Evolutionary conservation across 2,888 invertebrate genomes (phyloP).

Genomic region (Dolomedes plantarius): DNA sequence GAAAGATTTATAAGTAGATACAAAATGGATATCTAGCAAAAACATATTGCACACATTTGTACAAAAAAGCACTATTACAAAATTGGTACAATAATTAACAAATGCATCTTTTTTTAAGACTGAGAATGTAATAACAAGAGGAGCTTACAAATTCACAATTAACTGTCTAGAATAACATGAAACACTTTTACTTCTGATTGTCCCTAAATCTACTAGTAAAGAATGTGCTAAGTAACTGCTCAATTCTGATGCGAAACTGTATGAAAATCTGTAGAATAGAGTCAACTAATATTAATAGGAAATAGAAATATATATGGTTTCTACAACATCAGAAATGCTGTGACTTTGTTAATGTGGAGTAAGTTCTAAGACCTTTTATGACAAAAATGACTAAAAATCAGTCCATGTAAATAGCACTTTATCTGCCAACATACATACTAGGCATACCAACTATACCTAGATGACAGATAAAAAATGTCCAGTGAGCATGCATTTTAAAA

Average conservation of each 20-base stretch:
- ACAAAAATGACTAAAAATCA: slow-evolving; percentile 35
- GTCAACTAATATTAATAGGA: slow-evolving; percentile 45
- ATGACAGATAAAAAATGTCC: slow-evolving; percentile 36
- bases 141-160: slow-evolving; percentile 36
- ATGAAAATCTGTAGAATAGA: slow-evolving; percentile 26
- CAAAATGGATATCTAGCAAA: slow-evolving; percentile 30
- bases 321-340: slow-evolving; percentile 45
- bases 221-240: slow-evolving; percentile 49
- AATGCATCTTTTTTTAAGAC: slow-evolving; percentile 15
- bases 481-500: slow-evolving; percentile 51
- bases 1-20: slow-evolving; percentile 24
- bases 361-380: slow-evolving; percentile 23
- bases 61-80: slow-evolving; percentile 31
- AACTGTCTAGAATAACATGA: slow-evolving; percentile 38
- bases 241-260: slow-evolving; percentile 33
- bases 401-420: slow-evolving; percentile 24
- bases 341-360: slow-evolving; percentile 32
- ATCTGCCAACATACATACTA: slow-evolving; percentile 33
- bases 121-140: slow-evolving; percentile 22
- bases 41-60: slow-evolving; percentile 25
- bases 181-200: slow-evolving; percentile 47
- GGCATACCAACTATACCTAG: slow-evolving; percentile 1
- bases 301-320: slow-evolving; percentile 28
- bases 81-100: slow-evolving; percentile 28
- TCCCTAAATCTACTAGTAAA: slow-evolving; percentile 61